Evolutionary conservation across 1,140 invertebrate species (phyloP).

Genomic region (Lepidotrigona ventralis): DNA sequence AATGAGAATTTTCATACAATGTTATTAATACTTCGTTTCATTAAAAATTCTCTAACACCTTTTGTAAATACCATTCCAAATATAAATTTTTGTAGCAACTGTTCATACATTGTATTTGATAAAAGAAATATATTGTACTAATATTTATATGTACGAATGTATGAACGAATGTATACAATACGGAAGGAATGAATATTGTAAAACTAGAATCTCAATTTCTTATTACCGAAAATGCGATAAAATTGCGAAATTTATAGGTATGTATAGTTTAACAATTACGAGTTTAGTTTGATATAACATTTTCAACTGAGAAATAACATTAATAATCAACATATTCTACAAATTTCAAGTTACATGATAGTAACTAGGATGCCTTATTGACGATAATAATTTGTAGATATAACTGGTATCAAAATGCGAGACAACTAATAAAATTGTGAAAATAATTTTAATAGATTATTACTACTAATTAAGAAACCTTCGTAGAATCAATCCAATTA

Average conservation of each 20-base stretch:
- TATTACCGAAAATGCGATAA: not conserved
- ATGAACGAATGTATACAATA: not conserved
- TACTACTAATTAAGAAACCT: not conserved
- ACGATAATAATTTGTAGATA: conserved; percentile 32
- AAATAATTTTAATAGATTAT: not conserved
- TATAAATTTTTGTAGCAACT: not conserved
- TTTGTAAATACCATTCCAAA: conserved; percentile 32
- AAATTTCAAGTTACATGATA: not conserved
- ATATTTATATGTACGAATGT: not conserved
- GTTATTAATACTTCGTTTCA: not conserved
- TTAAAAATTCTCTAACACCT: not conserved
- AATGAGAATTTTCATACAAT: conserved; percentile 17
- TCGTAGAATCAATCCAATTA: not conserved
- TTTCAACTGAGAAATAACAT: not conserved
- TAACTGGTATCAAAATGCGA: not conserved
- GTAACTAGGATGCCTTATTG: conserved; percentile 28
- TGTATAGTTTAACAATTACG: conserved; percentile 1
- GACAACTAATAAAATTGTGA: not conserved
- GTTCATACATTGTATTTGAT: not conserved
- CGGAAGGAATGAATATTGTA: not conserved
- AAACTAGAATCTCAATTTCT: not conserved
- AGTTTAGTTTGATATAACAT: not conserved
- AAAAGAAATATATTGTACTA: not conserved
- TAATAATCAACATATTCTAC: conserved; percentile 7
- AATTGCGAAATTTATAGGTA: not conserved